Percentiles rank a stretch among this genome's conserved stretches.
Conservation (phyloP, 2,888 invertebrate genomes). For the Volucella bombylans region DNA sequence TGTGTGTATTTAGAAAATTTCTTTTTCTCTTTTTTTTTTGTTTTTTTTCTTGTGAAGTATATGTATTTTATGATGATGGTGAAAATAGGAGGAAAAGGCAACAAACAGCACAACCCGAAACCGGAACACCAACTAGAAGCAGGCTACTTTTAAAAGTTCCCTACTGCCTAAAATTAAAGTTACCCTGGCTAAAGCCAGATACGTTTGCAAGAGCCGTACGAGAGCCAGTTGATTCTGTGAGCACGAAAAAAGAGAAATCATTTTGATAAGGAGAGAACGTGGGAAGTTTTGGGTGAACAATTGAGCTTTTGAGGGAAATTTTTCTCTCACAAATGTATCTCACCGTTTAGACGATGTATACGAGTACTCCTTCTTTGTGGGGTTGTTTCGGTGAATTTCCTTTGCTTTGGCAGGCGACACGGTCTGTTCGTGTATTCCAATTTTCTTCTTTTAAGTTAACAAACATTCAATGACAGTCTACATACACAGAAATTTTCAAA, state of each 20-base stretch:
- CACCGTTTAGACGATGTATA: not conserved
- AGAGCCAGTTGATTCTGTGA: conserved; percentile 40
- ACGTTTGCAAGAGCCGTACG: conserved; percentile 67
- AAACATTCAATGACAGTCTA: no score
- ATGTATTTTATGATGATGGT: conserved; percentile 75
- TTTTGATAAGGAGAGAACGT: not conserved
- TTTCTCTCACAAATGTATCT: conserved; percentile 3
- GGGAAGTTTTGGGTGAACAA: conserved; percentile 12
- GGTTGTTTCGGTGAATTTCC: conserved; percentile 6
- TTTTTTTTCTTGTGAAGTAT: conserved; percentile 65
- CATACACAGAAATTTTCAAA: no score
- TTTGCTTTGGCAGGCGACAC: not conserved
- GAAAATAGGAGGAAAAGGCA: conserved; percentile 82
- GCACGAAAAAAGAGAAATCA: not conserved
- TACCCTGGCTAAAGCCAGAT: conserved; percentile 69
- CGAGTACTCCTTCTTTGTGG: not conserved
- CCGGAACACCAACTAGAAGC: conserved; percentile 83
- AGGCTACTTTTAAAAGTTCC: conserved; percentile 66
- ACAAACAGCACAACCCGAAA: conserved; percentile 83
- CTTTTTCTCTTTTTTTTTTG: conserved; percentile 30
- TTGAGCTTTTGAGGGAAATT: conserved; percentile 39
- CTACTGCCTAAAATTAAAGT: conserved; percentile 65
- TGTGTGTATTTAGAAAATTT: conserved; percentile 62
- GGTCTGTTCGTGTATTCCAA: conserved; percentile 19
- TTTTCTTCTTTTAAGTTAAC: no score